These are phyloP conservation scores for Phaedon cochleariae DNA, from an alignment of 2,888 invertebrate genomes.

Conservation along the genomic window DNA sequence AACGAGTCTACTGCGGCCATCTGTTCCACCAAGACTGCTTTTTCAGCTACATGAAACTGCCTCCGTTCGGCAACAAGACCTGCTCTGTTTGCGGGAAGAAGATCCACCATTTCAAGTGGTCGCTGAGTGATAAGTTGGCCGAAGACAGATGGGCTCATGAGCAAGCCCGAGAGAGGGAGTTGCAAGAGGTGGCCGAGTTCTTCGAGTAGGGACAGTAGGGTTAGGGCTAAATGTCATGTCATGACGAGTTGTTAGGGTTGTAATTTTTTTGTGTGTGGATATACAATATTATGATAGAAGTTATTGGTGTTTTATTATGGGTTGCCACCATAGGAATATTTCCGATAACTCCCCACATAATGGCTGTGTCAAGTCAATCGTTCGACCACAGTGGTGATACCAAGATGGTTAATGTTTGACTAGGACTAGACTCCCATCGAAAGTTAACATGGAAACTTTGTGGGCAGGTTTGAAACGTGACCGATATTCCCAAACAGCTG, in stretches of 20 bases:
- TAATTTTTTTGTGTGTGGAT: not conserved
- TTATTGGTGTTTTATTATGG: not conserved
- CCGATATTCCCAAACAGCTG: too few species aligned
- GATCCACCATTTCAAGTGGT: slow-evolving; percentile 79
- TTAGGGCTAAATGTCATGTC: too few species aligned
- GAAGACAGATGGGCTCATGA: slow-evolving; percentile 82
- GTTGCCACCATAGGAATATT: too few species aligned
- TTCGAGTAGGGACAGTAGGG: slow-evolving; percentile 52
- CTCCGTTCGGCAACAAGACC: slow-evolving; percentile 79
- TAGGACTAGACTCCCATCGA: too few species aligned
- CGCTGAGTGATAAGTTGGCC: slow-evolving; percentile 72
- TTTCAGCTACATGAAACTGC: slow-evolving; percentile 73
- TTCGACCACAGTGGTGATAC: too few species aligned
- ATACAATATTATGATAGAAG: not conserved
- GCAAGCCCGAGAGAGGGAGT: slow-evolving; percentile 76
- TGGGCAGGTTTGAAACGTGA: too few species aligned
- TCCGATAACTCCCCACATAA: too few species aligned
- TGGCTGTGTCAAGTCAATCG: too few species aligned
- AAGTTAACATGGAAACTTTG: too few species aligned
- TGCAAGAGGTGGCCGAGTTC: slow-evolving; percentile 80
- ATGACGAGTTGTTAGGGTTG: not conserved
- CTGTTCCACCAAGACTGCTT: slow-evolving; percentile 76
- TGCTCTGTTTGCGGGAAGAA: slow-evolving; percentile 71
- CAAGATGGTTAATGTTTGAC: too few species aligned
- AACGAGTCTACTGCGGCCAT: slow-evolving; percentile 78